These are phyloP conservation scores for Monoplex corrugatus DNA, from an alignment of 2,888 invertebrate species.

Conservation along the genomic window DNA sequence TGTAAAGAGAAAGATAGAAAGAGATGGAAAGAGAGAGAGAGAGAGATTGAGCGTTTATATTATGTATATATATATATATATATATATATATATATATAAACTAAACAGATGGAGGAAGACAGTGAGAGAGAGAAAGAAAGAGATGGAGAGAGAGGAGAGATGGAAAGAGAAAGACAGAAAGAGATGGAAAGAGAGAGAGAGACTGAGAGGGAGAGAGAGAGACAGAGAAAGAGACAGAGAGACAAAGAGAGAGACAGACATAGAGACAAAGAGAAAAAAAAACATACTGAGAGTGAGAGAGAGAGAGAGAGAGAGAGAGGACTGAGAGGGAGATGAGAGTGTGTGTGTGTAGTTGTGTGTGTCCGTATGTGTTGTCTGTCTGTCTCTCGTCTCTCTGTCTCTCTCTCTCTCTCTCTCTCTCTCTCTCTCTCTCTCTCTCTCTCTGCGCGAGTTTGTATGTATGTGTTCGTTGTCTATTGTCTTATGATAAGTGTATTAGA, in stretches of 20 bases:
- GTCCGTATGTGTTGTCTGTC: neutral
- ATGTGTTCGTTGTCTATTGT: no score
- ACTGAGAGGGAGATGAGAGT: no score
- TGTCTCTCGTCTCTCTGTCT: no score
- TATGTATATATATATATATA: no score
- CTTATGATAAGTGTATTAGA: no score
- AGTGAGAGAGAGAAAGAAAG: neutral
- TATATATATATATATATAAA: no score
- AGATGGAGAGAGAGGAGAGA: neutral
- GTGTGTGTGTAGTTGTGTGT: neutral
- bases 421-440: neutral
- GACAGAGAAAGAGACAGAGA: neutral
- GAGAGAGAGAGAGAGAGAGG: no score
- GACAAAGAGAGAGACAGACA: neutral
- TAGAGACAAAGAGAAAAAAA: neutral
- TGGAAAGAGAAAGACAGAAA: neutral
- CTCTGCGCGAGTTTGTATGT: no score
- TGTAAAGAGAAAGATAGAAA: neutral
- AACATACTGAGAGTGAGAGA: neutral
- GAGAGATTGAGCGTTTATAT: no score
- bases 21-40: neutral
- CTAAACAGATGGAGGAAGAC: neutral
- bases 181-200: neutral
- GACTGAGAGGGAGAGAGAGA: neutral
- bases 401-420: neutral